Evolutionary conservation across 1,140 invertebrate genomes (phyloP).

Genomic region (Drosophila orena): DNA sequence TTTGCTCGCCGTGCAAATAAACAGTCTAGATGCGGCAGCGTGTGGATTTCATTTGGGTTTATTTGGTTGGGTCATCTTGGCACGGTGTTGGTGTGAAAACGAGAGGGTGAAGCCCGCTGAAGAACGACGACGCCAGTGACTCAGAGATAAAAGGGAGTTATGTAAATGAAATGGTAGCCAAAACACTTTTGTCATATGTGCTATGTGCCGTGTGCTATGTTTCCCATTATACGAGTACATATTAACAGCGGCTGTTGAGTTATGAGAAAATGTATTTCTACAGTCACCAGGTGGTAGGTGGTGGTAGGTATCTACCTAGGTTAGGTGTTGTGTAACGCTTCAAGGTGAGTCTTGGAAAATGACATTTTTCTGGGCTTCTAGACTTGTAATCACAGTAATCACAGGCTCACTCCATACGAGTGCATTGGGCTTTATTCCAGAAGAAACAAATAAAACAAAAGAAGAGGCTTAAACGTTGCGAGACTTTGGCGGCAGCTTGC

Average conservation of each 20-base stretch:
- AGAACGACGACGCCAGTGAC: slow-evolving; percentile 17
- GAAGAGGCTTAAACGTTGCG: not conserved
- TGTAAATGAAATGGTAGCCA: slow-evolving; percentile 27
- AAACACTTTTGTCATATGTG: slow-evolving; percentile 3
- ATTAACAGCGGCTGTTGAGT: not conserved
- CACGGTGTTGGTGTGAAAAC: slow-evolving; percentile 16
- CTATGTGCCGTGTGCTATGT: not conserved
- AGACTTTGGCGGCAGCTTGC: slow-evolving; percentile 6
- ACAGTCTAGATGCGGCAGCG: slow-evolving; percentile 32
- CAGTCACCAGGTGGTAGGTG: not conserved
- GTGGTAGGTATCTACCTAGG: no score
- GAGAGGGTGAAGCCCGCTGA: slow-evolving; percentile 20
- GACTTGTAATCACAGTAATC: no score
- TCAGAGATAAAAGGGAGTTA: slow-evolving; percentile 21
- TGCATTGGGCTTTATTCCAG: no score
- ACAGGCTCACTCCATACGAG: no score
- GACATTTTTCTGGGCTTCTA: no score
- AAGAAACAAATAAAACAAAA: not conserved
- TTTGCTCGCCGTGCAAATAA: slow-evolving; percentile 41
- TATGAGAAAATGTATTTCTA: not conserved
- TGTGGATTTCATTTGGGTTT: slow-evolving; percentile 6
- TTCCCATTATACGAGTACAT: not conserved
- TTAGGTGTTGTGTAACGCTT: not conserved
- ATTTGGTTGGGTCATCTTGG: slow-evolving; percentile 6
- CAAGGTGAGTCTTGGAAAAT: not conserved